phyloP scores from a whole-genome alignment of 1,140 invertebrate species.

The Zaprionus inermis region DNA sequence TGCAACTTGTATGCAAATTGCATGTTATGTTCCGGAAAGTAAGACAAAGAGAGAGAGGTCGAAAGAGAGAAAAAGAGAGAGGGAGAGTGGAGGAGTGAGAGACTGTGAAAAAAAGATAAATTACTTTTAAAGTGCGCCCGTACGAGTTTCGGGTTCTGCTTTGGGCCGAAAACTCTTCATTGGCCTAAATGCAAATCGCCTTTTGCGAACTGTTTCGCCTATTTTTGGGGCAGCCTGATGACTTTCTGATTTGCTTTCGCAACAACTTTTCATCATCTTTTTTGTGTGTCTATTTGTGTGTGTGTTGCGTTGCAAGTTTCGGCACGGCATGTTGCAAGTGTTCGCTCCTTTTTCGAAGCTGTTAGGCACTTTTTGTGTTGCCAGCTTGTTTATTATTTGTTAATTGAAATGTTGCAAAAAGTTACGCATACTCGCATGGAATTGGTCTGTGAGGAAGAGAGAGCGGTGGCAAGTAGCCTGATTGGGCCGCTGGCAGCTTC shows the following conservation, averaged over 20 bases:
- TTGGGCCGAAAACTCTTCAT: slow-evolving; percentile 39
- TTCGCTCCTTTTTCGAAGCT: slow-evolving; percentile 46
- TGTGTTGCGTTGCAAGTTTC: slow-evolving; percentile 42
- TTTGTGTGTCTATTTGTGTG: neutral
- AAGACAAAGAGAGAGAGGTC: slow-evolving; percentile 3
- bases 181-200: slow-evolving; percentile 67
- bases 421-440: slow-evolving; percentile 41
- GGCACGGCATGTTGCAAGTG: slow-evolving; percentile 57
- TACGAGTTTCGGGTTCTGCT: slow-evolving; percentile 12
- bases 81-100: neutral
- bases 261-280: slow-evolving; percentile 52
- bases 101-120: slow-evolving; percentile 69
- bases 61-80: neutral
- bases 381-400: slow-evolving; percentile 78
- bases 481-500: slow-evolving; percentile 30
- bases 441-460: neutral
- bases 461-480: slow-evolving; percentile 27
- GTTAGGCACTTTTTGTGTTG: slow-evolving; percentile 67
- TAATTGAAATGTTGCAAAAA: slow-evolving; percentile 79
- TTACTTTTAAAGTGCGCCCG: slow-evolving; percentile 77
- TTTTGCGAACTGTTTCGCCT: slow-evolving; percentile 30
- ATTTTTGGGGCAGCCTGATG: slow-evolving; percentile 64
- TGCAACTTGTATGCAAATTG: slow-evolving; percentile 80
- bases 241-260: slow-evolving; percentile 78
- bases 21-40: slow-evolving; percentile 51